A percentile compares a stretch with the other conserved stretches of the same genome.
Evolutionary conservation across 1,140 invertebrate species (phyloP).

Genomic region (Micrasema longulum): DNA sequence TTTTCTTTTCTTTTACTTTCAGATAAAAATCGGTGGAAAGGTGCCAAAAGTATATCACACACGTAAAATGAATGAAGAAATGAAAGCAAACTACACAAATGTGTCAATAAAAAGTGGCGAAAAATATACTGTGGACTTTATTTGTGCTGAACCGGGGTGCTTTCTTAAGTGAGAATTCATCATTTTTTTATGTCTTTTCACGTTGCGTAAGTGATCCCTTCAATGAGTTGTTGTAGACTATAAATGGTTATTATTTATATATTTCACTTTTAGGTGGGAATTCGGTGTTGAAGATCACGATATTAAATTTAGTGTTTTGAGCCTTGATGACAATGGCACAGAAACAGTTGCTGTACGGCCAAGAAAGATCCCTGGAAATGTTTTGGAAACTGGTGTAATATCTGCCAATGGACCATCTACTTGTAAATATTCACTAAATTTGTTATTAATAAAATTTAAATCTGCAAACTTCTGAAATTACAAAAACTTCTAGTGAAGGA

Average conservation of each 20-base stretch:
- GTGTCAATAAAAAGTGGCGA: slow-evolving; percentile 80
- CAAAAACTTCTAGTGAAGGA: too few relatives aligned
- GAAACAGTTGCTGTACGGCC: slow-evolving; percentile 75
- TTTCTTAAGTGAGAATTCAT: slow-evolving; percentile 71
- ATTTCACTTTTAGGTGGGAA: slow-evolving; percentile 80
- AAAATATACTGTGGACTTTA: slow-evolving; percentile 76
- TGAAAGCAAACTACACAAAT: slow-evolving; percentile 72
- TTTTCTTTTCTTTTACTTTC: too few relatives aligned
- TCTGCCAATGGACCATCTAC: slow-evolving; percentile 80
- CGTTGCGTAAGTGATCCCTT: slow-evolving; percentile 9
- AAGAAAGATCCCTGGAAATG: slow-evolving; percentile 78
- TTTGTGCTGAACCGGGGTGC: slow-evolving; percentile 72
- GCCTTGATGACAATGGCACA: slow-evolving; percentile 73
- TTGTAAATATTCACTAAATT: slow-evolving; percentile 78
- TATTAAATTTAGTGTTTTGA: slow-evolving; percentile 86
- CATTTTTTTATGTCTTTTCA: not conserved
- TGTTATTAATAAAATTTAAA: too few relatives aligned
- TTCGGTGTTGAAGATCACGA: slow-evolving; percentile 89
- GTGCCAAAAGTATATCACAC: slow-evolving; percentile 81
- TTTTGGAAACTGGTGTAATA: slow-evolving; percentile 82
- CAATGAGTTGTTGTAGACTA: slow-evolving; percentile 25
- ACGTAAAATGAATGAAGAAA: slow-evolving; percentile 68
- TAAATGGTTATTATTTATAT: not conserved
- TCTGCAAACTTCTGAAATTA: too few relatives aligned
- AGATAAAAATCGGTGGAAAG: slow-evolving; percentile 83